Percentiles rank a stretch among this genome's conserved stretches.
These are phyloP conservation scores for Gallinago solitaria DNA, from an alignment of 2,797 vertebrate species.

Conservation along the genomic window DNA sequence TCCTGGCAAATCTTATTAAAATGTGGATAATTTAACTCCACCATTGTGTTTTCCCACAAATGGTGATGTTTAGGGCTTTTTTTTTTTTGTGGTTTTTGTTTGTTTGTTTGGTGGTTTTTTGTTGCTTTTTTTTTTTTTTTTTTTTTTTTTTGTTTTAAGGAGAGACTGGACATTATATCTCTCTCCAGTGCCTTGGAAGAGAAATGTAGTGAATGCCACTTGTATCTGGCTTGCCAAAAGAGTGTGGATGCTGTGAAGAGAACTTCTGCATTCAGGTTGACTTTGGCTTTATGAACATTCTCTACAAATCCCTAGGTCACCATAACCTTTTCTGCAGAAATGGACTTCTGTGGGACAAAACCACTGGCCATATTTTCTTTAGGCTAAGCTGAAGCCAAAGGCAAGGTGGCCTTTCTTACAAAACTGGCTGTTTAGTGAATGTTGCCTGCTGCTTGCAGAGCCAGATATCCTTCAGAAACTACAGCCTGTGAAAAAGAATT, in stretches of 20 bases:
- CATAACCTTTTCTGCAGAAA: background rate
- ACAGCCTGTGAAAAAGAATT: background rate
- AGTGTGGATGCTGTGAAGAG: background rate
- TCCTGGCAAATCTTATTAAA: background rate
- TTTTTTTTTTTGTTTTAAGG: background rate
- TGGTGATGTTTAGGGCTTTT: background rate
- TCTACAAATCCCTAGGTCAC: background rate
- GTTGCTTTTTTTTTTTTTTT: too few relatives aligned
- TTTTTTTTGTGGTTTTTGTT: too few relatives aligned
- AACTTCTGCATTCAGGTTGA: background rate
- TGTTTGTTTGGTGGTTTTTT: too few relatives aligned
- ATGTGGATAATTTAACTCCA: background rate
- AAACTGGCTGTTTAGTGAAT: background rate
- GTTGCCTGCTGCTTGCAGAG: background rate
- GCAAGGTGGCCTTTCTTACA: background rate
- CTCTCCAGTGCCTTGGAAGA: background rate
- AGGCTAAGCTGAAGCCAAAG: background rate
- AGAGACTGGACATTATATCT: background rate
- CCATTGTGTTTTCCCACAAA: background rate
- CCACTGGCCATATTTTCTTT: background rate
- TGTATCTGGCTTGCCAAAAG: background rate
- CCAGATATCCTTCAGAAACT: background rate
- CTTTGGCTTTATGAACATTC: background rate
- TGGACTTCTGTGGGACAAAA: background rate
- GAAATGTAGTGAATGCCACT: background rate